Evolutionary conservation across 2,797 vertebrate species (phyloP).

Genomic region (Crypturellus tataupa): DNA sequence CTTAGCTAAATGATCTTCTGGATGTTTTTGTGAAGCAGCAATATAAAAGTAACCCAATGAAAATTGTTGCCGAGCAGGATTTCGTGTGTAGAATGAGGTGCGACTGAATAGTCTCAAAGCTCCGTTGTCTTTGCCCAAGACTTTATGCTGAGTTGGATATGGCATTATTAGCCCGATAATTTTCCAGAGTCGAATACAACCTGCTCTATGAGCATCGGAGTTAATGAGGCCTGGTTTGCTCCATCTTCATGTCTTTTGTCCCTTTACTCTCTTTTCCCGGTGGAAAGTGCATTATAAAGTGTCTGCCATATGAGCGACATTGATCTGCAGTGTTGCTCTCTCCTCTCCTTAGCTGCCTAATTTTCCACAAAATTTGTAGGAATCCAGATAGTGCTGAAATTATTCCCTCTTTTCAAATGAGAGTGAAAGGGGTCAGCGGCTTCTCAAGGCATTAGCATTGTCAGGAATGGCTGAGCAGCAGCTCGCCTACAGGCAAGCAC

Average conservation of each 20-base stretch:
- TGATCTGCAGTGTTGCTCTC: background rate
- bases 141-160: background rate
- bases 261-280: background rate
- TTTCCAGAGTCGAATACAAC: background rate
- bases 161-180: background rate
- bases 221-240: background rate
- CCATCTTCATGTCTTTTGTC: background rate
- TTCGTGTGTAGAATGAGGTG: fast-evolving
- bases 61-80: background rate
- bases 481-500: fast-evolving
- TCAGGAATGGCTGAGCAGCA: background rate
- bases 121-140: background rate
- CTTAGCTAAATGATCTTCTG: background rate
- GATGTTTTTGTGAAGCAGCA: background rate
- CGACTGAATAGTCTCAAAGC: background rate
- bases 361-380: background rate
- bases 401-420: background rate
- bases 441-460: background rate
- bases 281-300: background rate
- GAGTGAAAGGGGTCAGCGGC: background rate
- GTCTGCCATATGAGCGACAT: background rate
- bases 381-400: background rate
- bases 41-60: background rate
- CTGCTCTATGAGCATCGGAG: background rate
- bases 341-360: background rate